Evolutionary conservation across 2,888 invertebrate species (phyloP).

Genomic region (Drosophila algonquin): DNA sequence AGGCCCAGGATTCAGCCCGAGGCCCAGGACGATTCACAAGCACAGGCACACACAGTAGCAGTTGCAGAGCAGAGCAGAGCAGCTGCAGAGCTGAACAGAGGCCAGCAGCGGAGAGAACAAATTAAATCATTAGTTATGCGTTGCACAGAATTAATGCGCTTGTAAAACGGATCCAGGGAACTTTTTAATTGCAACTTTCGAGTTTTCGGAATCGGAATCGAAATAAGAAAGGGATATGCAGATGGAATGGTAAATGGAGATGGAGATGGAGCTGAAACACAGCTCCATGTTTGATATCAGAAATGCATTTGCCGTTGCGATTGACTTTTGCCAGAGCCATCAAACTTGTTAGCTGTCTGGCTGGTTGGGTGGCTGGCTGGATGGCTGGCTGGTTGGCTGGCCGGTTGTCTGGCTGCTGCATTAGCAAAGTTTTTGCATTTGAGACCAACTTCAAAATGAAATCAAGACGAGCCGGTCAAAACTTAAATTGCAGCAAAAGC

Average conservation of each 20-base stretch:
- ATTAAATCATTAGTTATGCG: slow-evolving; percentile 76
- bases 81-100: background rate
- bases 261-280: background rate
- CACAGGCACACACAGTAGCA: background rate
- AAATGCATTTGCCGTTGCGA: slow-evolving; percentile 53
- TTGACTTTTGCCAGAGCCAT: slow-evolving; percentile 35
- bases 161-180: slow-evolving; percentile 46
- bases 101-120: slow-evolving; percentile 39
- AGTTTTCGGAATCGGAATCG: slow-evolving; percentile 9
- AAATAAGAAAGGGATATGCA: slow-evolving; percentile 26
- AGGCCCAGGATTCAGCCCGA: slow-evolving; percentile 15
- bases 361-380: slow-evolving; percentile 1
- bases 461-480: slow-evolving; percentile 61
- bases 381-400: slow-evolving; percentile 10
- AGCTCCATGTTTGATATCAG: slow-evolving; percentile 48
- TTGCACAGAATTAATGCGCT: slow-evolving; percentile 62
- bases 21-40: background rate
- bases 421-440: slow-evolving; percentile 73
- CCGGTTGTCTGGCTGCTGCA: slow-evolving; percentile 28
- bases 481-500: slow-evolving; percentile 69
- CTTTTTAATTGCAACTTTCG: slow-evolving; percentile 61
- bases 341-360: slow-evolving; percentile 13
- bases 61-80: background rate
- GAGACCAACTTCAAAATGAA: slow-evolving; percentile 68
- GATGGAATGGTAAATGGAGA: background rate